Evolutionary conservation across 2,113 vertebrate species (phyloP).

Genomic region (Perccottus glenii): DNA sequence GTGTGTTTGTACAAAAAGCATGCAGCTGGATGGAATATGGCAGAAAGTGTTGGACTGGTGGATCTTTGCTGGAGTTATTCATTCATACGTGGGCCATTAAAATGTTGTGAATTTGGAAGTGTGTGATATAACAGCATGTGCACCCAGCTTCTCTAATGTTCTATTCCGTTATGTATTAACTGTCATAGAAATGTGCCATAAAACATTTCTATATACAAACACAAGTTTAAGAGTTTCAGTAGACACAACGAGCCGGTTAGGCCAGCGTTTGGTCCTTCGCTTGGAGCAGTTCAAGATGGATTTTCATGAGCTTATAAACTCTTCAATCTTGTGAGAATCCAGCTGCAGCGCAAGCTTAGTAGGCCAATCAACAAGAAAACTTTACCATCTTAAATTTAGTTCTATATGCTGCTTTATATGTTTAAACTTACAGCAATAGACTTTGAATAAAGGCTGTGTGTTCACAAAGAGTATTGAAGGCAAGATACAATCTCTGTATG

Average conservation of each 20-base stretch:
- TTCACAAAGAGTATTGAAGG: slow-evolving; percentile 27
- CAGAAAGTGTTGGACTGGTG: slow-evolving; percentile 25
- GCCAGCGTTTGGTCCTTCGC: too few species aligned
- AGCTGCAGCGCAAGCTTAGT: too few species aligned
- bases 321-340: too few species aligned
- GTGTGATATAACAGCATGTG: slow-evolving; percentile 13
- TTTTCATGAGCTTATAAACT: too few species aligned
- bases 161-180: slow-evolving; percentile 2
- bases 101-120: slow-evolving; percentile 21
- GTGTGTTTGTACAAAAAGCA: slow-evolving; percentile 37
- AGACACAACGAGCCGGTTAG: too few species aligned
- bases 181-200: slow-evolving; percentile 11
- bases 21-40: slow-evolving; percentile 37
- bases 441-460: slow-evolving; percentile 49
- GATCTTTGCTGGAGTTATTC: slow-evolving; percentile 30
- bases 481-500: neutral
- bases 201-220: slow-evolving; percentile 1
- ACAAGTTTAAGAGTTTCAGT: too few species aligned
- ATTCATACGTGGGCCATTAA: slow-evolving; percentile 34
- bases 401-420: neutral
- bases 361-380: too few species aligned
- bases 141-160: slow-evolving; percentile 1
- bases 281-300: too few species aligned
- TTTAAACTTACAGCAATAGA: slow-evolving; percentile 13
- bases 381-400: too few species aligned